Percentiles rank a stretch among this genome's conserved stretches.
phyloP scores from a whole-genome alignment of 1,140 invertebrate species.

The Doryteuthis pealeii region DNA sequence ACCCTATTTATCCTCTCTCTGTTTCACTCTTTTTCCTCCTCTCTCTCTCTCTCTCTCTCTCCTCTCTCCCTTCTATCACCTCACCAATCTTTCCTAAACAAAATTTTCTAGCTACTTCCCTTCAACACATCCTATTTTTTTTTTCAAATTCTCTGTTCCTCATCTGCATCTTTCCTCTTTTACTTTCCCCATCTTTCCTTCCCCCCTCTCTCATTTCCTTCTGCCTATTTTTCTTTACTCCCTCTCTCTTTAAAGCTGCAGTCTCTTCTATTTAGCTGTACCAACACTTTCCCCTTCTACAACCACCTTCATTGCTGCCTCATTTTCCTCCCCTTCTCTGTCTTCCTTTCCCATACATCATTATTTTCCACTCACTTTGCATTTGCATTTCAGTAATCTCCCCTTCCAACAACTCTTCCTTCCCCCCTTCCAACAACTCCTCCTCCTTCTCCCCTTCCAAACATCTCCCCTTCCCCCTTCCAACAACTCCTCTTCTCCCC shows the following conservation, averaged over 20 bases:
- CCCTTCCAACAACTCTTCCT: background rate
- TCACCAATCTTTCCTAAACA: background rate
- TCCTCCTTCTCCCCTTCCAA: background rate
- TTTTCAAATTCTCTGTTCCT: background rate
- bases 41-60: background rate
- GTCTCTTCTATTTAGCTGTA: no score
- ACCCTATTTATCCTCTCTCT: no score
- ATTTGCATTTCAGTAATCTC: background rate
- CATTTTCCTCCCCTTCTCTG: no score
- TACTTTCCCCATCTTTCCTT: background rate
- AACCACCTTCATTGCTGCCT: no score
- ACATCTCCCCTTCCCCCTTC: background rate
- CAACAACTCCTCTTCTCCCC: background rate
- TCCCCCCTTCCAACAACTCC: background rate
- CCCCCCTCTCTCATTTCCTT: background rate
- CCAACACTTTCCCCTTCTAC: no score
- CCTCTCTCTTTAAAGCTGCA: no score
- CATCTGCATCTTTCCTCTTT: background rate
- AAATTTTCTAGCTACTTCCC: background rate
- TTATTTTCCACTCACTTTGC: background rate
- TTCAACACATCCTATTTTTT: background rate
- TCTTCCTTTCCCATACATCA: no score
- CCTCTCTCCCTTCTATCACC: background rate
- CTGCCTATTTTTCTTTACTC: no score
- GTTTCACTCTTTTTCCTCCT: no score